Evolutionary conservation across 2,113 vertebrate species (phyloP).

Genomic region (Trogon surrucura): DNA sequence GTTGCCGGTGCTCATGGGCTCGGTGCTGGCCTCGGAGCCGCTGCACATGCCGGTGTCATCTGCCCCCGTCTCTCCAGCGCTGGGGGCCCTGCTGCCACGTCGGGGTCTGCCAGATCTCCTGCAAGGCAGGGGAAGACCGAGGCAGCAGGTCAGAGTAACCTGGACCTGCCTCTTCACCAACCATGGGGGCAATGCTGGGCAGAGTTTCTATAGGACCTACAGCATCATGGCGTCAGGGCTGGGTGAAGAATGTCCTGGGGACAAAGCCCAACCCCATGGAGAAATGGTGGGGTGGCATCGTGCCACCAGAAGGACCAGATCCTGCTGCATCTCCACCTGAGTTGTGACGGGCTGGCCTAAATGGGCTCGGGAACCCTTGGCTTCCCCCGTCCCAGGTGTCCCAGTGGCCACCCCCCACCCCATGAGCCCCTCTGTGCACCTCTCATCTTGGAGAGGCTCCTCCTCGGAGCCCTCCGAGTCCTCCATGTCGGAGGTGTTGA

Average conservation of each 20-base stretch:
- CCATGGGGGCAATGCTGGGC: neutral
- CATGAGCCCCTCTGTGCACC: neutral
- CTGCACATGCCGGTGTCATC: conserved; percentile 31
- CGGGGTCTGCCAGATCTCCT: conserved; percentile 63
- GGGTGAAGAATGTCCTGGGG: neutral
- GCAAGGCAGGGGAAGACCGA: neutral
- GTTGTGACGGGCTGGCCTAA: neutral
- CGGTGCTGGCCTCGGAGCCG: conserved; percentile 68
- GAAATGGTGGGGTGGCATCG: neutral
- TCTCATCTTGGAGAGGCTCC: conserved; percentile 59
- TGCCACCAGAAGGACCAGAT: neutral
- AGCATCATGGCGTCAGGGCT: neutral
- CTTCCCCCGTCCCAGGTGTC: neutral
- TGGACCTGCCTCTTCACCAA: neutral
- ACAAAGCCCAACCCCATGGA: neutral
- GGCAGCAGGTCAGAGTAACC: neutral
- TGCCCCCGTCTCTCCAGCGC: neutral
- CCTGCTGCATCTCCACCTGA: neutral
- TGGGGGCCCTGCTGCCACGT: neutral
- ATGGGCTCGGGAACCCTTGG: neutral
- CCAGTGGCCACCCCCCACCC: neutral
- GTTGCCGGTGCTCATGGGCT: conserved; percentile 85
- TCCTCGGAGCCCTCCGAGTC: conserved; percentile 75
- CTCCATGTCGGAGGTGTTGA: conserved; percentile 89
- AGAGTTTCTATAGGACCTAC: neutral